Evolutionary conservation across 2,797 vertebrate species (phyloP), one percentile per base, ranked within the genome.

Genomic region (Hyperoplus lanceolatus): DNA sequence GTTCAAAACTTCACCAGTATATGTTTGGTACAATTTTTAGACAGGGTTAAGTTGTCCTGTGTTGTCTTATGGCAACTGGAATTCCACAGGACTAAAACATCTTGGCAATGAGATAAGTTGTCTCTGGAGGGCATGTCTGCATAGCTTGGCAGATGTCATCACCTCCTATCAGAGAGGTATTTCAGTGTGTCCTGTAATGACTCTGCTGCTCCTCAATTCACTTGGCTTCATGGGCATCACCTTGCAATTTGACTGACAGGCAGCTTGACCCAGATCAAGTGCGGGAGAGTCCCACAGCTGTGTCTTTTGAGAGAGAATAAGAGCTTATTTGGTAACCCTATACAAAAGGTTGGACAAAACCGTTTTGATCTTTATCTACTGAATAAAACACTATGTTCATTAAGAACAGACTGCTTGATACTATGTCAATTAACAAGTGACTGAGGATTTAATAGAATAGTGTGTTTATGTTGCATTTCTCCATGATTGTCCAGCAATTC

Each of bases 91-190:
- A 80, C 85, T 81, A 50, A 78, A 79, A 80, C 29, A 48, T 82
- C 84, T 89, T 93, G 90, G 91, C 89, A 91, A 90, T 11, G 60
- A 71, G 84, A 91, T 81, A 87, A 90, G 88, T 89, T 94, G 14
- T 92, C 89, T 91, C 90, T 81, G 84, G 69, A 86, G 90, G 93
- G 93, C 91, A 90, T 87, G 92, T 94, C 92, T 90, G 84, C 93
- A 89, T 90, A 89, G 89, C 82, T 92, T 85, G 91, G 79, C 92
- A 91, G 90, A 91, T 94, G 93, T 95, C 92, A 94, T 91, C 92
- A 79, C 91, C 91, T 81, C 64, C 85, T 86, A 89, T 93, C 94
- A 92, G 58, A 85, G 86, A 92, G 84, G 88, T 82, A 88, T 93
- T 91, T 93, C 80, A 83, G 79, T 84, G 77, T 84, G 65, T 89